These are phyloP conservation scores for Chauna torquata DNA, from an alignment of 2,113 vertebrate genomes.

Conservation along the genomic window DNA sequence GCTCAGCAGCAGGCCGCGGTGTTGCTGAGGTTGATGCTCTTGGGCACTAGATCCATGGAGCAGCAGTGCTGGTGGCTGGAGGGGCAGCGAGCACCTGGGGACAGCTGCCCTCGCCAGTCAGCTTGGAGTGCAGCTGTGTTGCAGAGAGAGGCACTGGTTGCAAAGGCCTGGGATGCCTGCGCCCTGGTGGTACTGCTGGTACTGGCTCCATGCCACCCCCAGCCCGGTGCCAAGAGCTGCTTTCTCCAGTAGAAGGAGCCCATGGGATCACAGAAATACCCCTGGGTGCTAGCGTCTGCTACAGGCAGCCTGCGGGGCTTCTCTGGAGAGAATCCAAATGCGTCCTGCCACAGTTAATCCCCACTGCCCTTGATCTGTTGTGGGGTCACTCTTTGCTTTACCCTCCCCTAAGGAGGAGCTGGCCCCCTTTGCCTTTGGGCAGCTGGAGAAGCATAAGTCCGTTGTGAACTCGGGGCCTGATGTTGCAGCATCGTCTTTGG, in stretches of 20 bases:
- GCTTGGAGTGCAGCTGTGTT: fast-evolving
- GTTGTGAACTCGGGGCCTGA: not conserved
- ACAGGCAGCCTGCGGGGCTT: not conserved
- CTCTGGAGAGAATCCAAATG: not conserved
- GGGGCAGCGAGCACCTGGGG: not conserved
- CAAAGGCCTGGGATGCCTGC: not conserved
- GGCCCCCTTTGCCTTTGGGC: not conserved
- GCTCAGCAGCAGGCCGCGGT: not conserved
- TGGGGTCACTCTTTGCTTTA: not conserved
- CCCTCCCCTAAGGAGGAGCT: not conserved
- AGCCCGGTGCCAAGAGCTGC: not conserved
- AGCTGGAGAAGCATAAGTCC: not conserved
- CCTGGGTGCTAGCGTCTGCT: no score
- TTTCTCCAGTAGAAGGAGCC: not conserved
- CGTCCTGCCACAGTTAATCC: not conserved
- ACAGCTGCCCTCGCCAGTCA: not conserved
- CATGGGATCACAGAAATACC: not conserved
- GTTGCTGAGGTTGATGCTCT: not conserved
- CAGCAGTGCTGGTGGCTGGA: not conserved
- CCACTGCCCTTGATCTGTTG: not conserved
- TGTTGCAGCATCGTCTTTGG: not conserved
- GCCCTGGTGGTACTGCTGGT: not conserved
- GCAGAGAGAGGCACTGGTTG: not conserved
- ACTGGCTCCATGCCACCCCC: not conserved
- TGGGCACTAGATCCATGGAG: not conserved